Base-by-base conservation (phyloP, 2,797 vertebrate species). In the Agapornis canus region DNA sequence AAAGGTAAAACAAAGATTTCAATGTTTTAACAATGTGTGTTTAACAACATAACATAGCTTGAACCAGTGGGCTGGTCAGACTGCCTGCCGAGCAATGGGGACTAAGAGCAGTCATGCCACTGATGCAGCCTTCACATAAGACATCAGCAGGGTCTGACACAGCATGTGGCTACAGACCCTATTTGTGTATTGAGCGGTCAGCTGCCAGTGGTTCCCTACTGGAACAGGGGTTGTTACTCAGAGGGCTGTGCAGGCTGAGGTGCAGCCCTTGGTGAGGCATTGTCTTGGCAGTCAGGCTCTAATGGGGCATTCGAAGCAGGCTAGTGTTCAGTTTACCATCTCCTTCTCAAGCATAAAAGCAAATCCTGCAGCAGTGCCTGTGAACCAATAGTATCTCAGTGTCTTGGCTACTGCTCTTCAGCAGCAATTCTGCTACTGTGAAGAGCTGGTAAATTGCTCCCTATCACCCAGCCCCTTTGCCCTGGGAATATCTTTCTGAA, bases 81-180 rank as follows among this genome's bases (percentile, higher is more conserved):
- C 10, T 35, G 26, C 22, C 65, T 31, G 35, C 51, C 29, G 39
- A 63, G 39, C 39, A 52, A 12, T 18, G 49, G 22, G 47, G 25
- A 17, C 39, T 18, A 25, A 42, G 1, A 40, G 11, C 25, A 29
- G 25, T 25, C 6, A 18, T 1, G 1, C 2, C 8, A 3, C 35
- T 47, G 40, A 20, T 7, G 7, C 2, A 4, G 10, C 49, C n/a
- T 78, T 87, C 35, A 40, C 9, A 2, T 21, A 16, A 78, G 42
- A 1, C 10, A 39, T 16, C 73, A 20, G 23, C 39, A 63, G 31
- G 15, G 17, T 15, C 56, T 77, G 42, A 26, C 40, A 10, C 21
- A 68, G 68, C 18, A 11, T 22, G 14, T 47, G 72, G 69, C 61
- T 47, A 43, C 32, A 31, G 45, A 11, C 10, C 4, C 9, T 54